Evolutionary conservation across 2,797 vertebrate species (phyloP).

Genomic region (Phrynocephalus guinanensis): DNA sequence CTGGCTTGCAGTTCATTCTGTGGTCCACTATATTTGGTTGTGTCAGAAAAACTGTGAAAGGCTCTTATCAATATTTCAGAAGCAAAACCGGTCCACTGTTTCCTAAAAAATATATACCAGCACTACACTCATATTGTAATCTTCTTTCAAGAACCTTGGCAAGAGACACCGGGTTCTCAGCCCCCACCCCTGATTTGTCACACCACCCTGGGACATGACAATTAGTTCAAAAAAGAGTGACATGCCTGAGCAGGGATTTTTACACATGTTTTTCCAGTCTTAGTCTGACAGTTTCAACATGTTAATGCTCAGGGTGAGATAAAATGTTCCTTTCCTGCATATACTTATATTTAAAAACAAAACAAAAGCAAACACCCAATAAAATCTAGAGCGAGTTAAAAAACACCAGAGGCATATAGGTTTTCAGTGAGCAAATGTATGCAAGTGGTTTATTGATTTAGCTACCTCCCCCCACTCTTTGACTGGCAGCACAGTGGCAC

Average conservation of each 20-base stretch:
- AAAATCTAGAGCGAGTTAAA: background rate
- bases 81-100: background rate
- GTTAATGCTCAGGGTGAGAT: background rate
- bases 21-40: no score
- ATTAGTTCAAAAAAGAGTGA: background rate
- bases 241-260: background rate
- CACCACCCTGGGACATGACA: background rate
- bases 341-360: background rate
- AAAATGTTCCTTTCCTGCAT: slow-evolving; percentile 21
- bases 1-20: background rate
- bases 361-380: background rate
- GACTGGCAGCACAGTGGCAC: background rate
- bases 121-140: background rate
- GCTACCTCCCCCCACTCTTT: background rate
- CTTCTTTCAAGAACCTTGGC: background rate
- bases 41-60: background rate
- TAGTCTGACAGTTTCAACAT: background rate
- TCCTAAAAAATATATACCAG: background rate
- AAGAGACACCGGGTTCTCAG: background rate
- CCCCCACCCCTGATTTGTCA: background rate
- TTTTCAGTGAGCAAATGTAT: slow-evolving; percentile 11
- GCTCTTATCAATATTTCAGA: background rate
- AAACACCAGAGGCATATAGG: background rate
- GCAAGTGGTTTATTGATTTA: slow-evolving; percentile 6
- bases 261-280: background rate